Evolutionary conservation across 1,140 invertebrate species (phyloP), one percentile per base, ranked within the genome.

Genomic region (Diuraphis noxia): DNA sequence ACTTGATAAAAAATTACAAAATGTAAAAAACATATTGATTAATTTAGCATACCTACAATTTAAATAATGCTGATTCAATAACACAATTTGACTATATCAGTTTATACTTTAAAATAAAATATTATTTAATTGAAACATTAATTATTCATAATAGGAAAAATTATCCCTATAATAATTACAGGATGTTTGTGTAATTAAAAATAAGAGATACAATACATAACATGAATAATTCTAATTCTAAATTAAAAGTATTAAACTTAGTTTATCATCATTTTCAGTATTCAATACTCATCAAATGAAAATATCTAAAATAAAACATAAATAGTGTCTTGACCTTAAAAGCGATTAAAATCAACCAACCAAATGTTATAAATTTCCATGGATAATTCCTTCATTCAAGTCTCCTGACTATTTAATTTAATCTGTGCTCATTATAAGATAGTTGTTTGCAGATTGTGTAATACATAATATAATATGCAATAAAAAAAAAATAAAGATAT

Each of bases 11-110:
- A n/a, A 21, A 23, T 49, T 43, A 86, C 10, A 46, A 86, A 86
- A 86, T 82, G 17, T 85, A 85, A 85, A 43, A 85, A 85, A 85
- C n/a, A 49, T 23, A 85, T 17, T 19, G 23, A 86, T 49, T 86
- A 9, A 36, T 86, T 86, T 23, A 49, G 7, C 34, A 41, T 49
- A 21, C n/a, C 10, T n/a, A 84, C 13, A 19, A n/a, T 84, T 49
- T 49, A 86, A 36, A 43, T 43, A 43, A 84, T 84, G 40, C 82
- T 84, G 82, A 84, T 84, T 25, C 30, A 84, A 84, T 43, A 84
- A 13, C 30, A 82, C 40, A n/a, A 82, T 41, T 25, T 41, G 13
- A 43, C 17, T 34, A 41, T 10, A 84, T 84, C 41, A n/a, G 41
- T 82, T 82, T 82, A 84, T 43, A n/a, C 13, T 46, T 34, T 46